Conservation (phyloP, 1,140 invertebrate species). For the Caenorhabditis brenneri region DNA sequence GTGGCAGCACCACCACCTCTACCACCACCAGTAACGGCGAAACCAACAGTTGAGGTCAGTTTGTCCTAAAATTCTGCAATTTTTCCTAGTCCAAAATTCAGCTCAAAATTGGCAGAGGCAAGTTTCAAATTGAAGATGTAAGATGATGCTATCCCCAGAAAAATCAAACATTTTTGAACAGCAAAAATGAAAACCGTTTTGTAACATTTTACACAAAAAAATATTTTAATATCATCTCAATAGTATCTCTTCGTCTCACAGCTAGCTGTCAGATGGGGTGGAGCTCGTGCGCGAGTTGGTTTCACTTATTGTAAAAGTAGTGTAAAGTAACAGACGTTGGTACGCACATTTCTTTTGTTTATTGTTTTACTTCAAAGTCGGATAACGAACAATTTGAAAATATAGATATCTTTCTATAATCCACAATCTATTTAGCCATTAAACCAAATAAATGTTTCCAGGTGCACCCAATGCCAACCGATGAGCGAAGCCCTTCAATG, state of each 20-base stretch:
- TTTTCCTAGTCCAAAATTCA: not conserved
- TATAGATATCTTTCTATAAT: too few relatives aligned
- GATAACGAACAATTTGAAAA: too few relatives aligned
- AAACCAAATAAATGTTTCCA: not conserved
- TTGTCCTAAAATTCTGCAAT: not conserved
- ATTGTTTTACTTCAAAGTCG: not conserved
- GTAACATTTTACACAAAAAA: too few relatives aligned
- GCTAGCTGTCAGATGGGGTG: not conserved
- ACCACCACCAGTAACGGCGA: slow-evolving; percentile 13
- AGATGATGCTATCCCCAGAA: too few relatives aligned
- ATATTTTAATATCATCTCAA: not conserved
- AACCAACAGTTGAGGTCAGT: slow-evolving; percentile 47
- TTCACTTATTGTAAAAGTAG: not conserved
- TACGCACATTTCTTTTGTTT: not conserved
- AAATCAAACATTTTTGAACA: too few relatives aligned
- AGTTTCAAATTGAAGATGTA: too few relatives aligned
- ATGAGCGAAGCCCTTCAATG: slow-evolving; percentile 21
- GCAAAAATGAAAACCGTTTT: too few relatives aligned
- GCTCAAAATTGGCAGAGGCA: too few relatives aligned
- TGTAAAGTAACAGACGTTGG: not conserved
- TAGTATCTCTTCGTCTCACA: not conserved
- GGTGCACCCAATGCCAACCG: slow-evolving; percentile 45
- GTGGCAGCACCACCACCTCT: not conserved
- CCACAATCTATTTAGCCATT: too few relatives aligned
- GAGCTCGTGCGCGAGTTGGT: not conserved